Base-by-base conservation (phyloP, 2,888 invertebrate genomes). In the Amaurobius ferox region DNA sequence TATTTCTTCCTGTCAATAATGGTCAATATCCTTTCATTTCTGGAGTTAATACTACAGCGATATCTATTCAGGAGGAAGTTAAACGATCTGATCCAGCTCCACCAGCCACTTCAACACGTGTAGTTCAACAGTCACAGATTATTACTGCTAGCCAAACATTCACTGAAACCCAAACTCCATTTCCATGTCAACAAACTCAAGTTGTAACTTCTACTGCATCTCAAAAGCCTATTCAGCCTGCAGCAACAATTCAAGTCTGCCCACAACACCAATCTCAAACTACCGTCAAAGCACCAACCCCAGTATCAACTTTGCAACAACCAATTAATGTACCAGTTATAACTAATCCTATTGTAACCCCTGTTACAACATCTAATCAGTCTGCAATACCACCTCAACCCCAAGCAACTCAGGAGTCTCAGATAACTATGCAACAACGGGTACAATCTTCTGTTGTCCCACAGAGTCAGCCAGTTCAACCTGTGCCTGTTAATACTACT, bases 1-100 rank as follows among this genome's bases (percentile, higher is more conserved):
- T 88, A 70, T 79, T 83, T 87, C 67, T 83, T 61, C 86, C 88
- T n/a, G 44, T 86, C n/a, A 80, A 76, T 40, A 86, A 79, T 80
- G 77, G 80, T 39, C 86, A 80, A 62, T 77, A 77, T 44, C 88
- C 88, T 26, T 68, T 77, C 64, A 86, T 80, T 30, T 68, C 80
- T n/a, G 80, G 80, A 28, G 74, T 86, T 61, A 77, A 85, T 71
- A 72, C 83, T 19, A 67, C 61, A 71, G 76, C 48, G 7, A 35
- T 85, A 66, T 66, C 77, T 28, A 23, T 72, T 30, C 71, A 85
- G 35, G 62, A 35, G 29, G 83, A 85, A 30, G 35, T 55, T 1
- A 83, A 71, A 66, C 61, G 35, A 55, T 44, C 71, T 16, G 81
- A 83, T 26, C n/a, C 76, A n/a, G 19, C 66, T n/a, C 77, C 77